Percentiles rank a stretch among this genome's conserved stretches.
These are phyloP conservation scores for Calliphora vomitoria DNA, from an alignment of 2,888 invertebrate species.

Conservation along the genomic window DNA sequence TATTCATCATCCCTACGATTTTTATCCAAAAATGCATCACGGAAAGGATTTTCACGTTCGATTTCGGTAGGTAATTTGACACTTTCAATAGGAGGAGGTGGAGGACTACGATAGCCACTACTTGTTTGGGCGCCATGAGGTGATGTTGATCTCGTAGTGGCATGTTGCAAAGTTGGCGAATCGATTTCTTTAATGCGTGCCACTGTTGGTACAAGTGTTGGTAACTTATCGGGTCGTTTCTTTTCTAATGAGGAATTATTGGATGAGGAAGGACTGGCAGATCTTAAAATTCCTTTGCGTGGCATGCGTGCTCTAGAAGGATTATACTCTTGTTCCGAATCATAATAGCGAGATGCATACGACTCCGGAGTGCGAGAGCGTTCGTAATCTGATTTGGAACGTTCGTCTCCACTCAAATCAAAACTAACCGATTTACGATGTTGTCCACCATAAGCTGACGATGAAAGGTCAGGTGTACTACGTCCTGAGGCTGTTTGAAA, in stretches of 20 bases:
- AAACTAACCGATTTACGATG: slow-evolving; percentile 85
- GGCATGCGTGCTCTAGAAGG: slow-evolving; percentile 76
- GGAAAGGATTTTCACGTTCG: slow-evolving; percentile 84
- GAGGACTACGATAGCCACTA: slow-evolving; percentile 76
- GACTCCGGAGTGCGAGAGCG: slow-evolving; percentile 79
- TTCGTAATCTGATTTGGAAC: slow-evolving; percentile 82
- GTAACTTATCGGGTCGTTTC: slow-evolving; percentile 78
- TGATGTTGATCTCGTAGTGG: slow-evolving; percentile 68
- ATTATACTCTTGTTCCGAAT: slow-evolving; percentile 83
- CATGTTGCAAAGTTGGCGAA: slow-evolving; percentile 80
- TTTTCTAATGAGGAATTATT: slow-evolving; percentile 81
- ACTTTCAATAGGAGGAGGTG: slow-evolving; percentile 76
- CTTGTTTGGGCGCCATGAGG: slow-evolving; percentile 70
- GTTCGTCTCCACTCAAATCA: slow-evolving; percentile 84
- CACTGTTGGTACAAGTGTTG: slow-evolving; percentile 81
- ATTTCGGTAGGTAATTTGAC: slow-evolving; percentile 79
- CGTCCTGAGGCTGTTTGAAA: slow-evolving; percentile 80
- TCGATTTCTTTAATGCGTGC: slow-evolving; percentile 83
- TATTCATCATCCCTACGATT: slow-evolving; percentile 81
- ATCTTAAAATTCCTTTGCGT: slow-evolving; percentile 83
- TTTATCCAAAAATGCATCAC: slow-evolving; percentile 79
- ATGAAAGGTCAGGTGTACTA: slow-evolving; percentile 80
- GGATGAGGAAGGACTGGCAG: slow-evolving; percentile 82
- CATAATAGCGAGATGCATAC: slow-evolving; percentile 79
- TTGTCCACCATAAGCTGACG: slow-evolving; percentile 72